Base-by-base conservation (phyloP, 2,888 invertebrate genomes). In the Drosophila pegasa region DNA sequence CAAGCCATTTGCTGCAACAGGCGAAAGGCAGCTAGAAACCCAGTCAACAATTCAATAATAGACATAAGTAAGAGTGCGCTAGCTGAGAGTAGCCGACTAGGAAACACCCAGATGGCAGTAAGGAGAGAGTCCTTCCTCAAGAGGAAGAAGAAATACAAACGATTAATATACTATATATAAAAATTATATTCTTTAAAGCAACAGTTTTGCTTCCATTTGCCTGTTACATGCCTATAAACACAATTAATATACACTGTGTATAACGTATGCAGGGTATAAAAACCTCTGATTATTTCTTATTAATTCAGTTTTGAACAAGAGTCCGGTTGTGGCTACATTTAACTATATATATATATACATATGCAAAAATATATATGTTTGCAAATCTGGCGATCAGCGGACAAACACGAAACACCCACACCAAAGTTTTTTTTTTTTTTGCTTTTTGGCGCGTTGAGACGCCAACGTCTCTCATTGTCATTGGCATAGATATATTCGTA, bases 381-480 rank as follows among this genome's bases (percentile, higher is more conserved):
- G 68, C 47, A 65, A 55, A 75, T 58, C 57, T 71, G 35, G 16
- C 9, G 47, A 20, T 48, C 47, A 18, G 20, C 47, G 14, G 31
- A 14, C 47, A 31, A 45, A 12, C 41, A 51, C 14, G 37, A 25
- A 25, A 61, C 72, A 68, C 75, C 75, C 75, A 75, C 75, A 68
- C 29, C 56, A 31, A 68, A 48, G 33, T 55, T 60, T 55, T 33
- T 33, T 16, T 43, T 41, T 12, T 1, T 16, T n/a, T 43, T 43
- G 27, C 27, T 16, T 48, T 48, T 48, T 48, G 60, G 51, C 57
- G 57, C 58, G 58, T 29, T 48, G 50, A 74, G 47, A 78, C 75
- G 64, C 79, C 75, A 72, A 71, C 78, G 58, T 59, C 67, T 74
- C 76, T 79, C 80, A 79, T 82, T 66, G 80, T 76, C 80, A 82